Evolutionary conservation across 2,888 invertebrate genomes (phyloP).

Genomic region (Iphiclides podalirius): DNA sequence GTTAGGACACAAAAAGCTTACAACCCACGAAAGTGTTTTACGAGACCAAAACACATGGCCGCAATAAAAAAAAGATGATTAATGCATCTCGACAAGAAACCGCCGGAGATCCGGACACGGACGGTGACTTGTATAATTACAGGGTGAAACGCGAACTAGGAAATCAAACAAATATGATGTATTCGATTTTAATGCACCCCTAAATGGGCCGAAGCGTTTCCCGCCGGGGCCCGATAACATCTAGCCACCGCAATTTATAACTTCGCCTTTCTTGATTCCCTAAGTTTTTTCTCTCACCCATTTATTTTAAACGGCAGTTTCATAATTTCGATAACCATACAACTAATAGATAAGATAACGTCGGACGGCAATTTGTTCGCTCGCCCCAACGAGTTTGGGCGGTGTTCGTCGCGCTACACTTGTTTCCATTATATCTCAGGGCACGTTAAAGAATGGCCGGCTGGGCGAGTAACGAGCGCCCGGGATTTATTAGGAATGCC

Average conservation of each 20-base stretch:
- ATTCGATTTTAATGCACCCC: slow-evolving; percentile 81
- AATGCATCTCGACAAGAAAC: slow-evolving; percentile 75
- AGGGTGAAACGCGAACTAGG: slow-evolving; percentile 78
- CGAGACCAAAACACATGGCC: slow-evolving; percentile 73
- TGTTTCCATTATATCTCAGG: slow-evolving; percentile 36
- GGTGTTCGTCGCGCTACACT: slow-evolving; percentile 35
- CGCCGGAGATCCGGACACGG: slow-evolving; percentile 65
- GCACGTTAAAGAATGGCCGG: slow-evolving; percentile 30
- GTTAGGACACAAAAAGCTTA: slow-evolving; percentile 69
- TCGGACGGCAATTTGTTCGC: slow-evolving; percentile 53
- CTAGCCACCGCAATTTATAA: slow-evolving; percentile 59
- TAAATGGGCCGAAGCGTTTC: slow-evolving; percentile 78
- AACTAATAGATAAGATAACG: slow-evolving; percentile 64
- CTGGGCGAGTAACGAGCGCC: slow-evolving; percentile 29
- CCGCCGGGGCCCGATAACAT: slow-evolving; percentile 53
- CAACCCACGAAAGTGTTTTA: slow-evolving; percentile 71
- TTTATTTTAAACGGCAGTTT: slow-evolving; percentile 58
- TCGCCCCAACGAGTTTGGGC: slow-evolving; percentile 37
- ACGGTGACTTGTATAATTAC: slow-evolving; percentile 78
- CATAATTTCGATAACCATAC: slow-evolving; percentile 61
- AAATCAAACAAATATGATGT: slow-evolving; percentile 82
- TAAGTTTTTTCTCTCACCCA: slow-evolving; percentile 37
- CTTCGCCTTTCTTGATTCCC: slow-evolving; percentile 53
- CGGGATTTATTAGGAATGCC: slow-evolving; percentile 44
- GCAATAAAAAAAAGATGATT: slow-evolving; percentile 76